Conservation (phyloP, 1,140 invertebrate genomes). For the Agrilus planipennis region DNA sequence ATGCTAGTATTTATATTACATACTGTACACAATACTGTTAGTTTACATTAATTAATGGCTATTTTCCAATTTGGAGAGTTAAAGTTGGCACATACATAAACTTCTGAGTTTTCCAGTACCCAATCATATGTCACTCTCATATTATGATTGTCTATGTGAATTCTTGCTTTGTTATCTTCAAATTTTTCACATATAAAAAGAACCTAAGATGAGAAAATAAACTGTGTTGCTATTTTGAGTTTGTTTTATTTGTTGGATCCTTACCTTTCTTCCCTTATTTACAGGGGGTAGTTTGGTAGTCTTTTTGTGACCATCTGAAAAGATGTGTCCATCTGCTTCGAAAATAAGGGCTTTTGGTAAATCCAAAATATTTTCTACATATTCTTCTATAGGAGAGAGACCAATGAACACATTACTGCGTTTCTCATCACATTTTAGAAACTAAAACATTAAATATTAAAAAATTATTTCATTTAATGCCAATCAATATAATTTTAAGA, state of each 20-base stretch:
- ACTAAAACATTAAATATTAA: no score
- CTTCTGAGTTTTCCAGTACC: conserved; percentile 9
- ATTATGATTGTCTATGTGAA: conserved; percentile 22
- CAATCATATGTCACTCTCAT: conserved; percentile 27
- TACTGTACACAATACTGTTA: no score
- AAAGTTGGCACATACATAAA: conserved; percentile 20
- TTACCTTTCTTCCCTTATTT: conserved; percentile 22
- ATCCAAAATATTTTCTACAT: conserved; percentile 3
- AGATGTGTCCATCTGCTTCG: conserved; percentile 20
- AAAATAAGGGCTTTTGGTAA: conserved; percentile 15
- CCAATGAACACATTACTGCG: conserved; percentile 16
- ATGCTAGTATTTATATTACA: not conserved
- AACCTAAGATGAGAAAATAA: conserved; percentile 21
- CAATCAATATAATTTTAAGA: no score
- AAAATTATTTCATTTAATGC: not conserved
- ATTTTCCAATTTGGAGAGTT: conserved; percentile 20
- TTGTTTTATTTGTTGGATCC: not conserved
- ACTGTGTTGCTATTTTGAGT: no score
- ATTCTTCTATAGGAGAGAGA: conserved; percentile 5
- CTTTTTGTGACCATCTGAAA: conserved; percentile 22
- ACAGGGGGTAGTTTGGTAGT: conserved; percentile 20
- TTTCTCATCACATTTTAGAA: conserved; percentile 22
- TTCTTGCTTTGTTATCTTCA: conserved; percentile 16
- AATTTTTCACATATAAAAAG: conserved; percentile 20
- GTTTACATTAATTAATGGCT: conserved; percentile 24